Evolutionary conservation across 2,113 vertebrate species (phyloP).

Genomic region (Sapayoa aenigma): DNA sequence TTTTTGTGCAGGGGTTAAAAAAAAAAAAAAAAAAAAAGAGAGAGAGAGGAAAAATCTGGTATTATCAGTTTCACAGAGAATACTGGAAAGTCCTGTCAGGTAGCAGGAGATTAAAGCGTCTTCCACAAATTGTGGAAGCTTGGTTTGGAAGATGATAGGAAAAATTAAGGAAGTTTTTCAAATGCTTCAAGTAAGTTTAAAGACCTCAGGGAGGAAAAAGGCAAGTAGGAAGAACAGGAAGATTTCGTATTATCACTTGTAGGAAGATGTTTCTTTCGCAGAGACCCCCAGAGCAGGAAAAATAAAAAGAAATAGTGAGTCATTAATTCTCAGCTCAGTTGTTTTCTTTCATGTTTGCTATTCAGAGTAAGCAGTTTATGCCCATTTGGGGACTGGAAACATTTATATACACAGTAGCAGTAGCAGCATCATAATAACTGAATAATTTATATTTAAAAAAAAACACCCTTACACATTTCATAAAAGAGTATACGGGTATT

Average conservation of each 20-base stretch:
- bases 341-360: slow-evolving; percentile 43
- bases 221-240: slow-evolving; percentile 3
- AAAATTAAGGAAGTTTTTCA: slow-evolving; percentile 21
- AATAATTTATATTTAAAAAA: slow-evolving; percentile 25
- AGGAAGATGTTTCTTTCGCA: slow-evolving; percentile 9
- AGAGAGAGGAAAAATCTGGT: background rate
- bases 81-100: background rate
- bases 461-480: background rate
- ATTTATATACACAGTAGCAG: background rate
- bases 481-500: background rate
- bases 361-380: slow-evolving; percentile 42
- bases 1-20: background rate
- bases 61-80: background rate
- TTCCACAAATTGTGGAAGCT: background rate
- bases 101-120: background rate
- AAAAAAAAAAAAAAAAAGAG: background rate
- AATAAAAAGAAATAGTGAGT: slow-evolving; percentile 13
- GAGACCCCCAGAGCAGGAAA: slow-evolving; percentile 3
- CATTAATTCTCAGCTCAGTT: slow-evolving; percentile 35
- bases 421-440: background rate
- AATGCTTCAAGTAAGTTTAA: slow-evolving; percentile 8
- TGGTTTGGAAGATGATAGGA: background rate
- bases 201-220: slow-evolving; percentile 9
- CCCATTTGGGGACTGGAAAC: slow-evolving; percentile 37
- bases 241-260: slow-evolving; percentile 34